Base-by-base conservation (phyloP, 2,888 invertebrate species). In the Eristalis intricaria region DNA sequence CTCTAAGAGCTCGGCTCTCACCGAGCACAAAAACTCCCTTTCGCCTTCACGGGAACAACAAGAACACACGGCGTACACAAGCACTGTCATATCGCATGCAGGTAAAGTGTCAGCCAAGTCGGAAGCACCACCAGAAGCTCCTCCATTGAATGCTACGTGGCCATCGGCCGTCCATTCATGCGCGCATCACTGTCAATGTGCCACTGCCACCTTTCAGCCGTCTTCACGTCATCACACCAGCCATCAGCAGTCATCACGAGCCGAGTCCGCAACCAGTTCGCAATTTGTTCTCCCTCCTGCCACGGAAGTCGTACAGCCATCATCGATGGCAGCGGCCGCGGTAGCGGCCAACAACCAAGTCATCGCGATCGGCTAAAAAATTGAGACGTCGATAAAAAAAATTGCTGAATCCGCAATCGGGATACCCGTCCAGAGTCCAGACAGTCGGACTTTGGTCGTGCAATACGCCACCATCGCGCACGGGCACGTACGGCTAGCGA, bases 211-310 rank as follows among this genome's bases (percentile, higher is more conserved):
- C 60, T 26, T 60, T 29, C 60, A 60, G 50, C 50, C 50, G 50
- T 50, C 60, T 22, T 56, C 56, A 56, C 56, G 19, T 56, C 56
- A 56, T 56, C 56, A 56, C 56, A n/a, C 22, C 19, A 56, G 38
- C 38, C 38, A 38, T 38, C 38, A 38, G 13, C 56, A 50, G 50
- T 1, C 29, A 29, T 29, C 29, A 29, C 29, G 32, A 8, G 32
- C 8, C 8, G 32, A 60, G 26, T 19, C 26, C 26, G 40, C 68
- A 71, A 73, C 79, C 87, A 76, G 68, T 80, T 87, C 65, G 35
- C 83, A 87, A 87, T 87, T 84, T 84, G 84, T 84, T 84, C 79
- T 68, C 75, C 76, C 76, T 61, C 68, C 43, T 75, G 79, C 87
- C 68, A 84, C 68, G 83, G 75, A 84, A 80, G 84, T 87, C 68